Conservation (phyloP, 2,888 invertebrate genomes). For the Agrochola lota region DNA sequence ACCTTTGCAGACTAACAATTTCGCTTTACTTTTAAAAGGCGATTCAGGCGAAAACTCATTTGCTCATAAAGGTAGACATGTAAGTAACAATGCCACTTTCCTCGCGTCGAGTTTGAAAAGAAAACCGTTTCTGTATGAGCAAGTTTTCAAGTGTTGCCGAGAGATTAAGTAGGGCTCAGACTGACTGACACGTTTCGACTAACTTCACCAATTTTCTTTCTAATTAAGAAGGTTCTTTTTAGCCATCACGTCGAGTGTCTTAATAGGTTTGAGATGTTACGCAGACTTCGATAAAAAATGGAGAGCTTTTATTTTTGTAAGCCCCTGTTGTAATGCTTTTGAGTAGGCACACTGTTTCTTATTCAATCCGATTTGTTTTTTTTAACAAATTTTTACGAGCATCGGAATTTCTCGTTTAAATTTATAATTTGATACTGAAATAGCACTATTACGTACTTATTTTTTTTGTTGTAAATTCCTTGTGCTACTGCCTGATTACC, state of each 20-base stretch:
- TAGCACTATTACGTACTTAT: background rate
- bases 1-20: constrained; percentile 42
- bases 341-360: constrained; percentile 1
- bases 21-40: constrained; percentile 49
- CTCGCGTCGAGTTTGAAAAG: constrained; percentile 56
- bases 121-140: constrained; percentile 57
- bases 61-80: constrained; percentile 56
- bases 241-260: constrained; percentile 63
- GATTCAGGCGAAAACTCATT: constrained; percentile 57
- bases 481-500: constrained; percentile 9
- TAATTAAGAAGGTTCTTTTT: constrained; percentile 71
- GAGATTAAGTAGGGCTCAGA: constrained; percentile 66
- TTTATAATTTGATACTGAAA: constrained; percentile 28
- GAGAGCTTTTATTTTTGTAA: constrained; percentile 39
- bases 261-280: constrained; percentile 59
- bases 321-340: background rate
- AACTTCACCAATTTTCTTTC: constrained; percentile 73
- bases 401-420: background rate
- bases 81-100: constrained; percentile 55
- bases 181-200: constrained; percentile 64
- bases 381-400: background rate
- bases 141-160: constrained; percentile 53
- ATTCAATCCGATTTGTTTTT: constrained; percentile 8
- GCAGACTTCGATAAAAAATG: constrained; percentile 42
- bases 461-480: constrained; percentile 18